phyloP scores from a whole-genome alignment of 1,140 invertebrate species.

The Maniola jurtina region DNA sequence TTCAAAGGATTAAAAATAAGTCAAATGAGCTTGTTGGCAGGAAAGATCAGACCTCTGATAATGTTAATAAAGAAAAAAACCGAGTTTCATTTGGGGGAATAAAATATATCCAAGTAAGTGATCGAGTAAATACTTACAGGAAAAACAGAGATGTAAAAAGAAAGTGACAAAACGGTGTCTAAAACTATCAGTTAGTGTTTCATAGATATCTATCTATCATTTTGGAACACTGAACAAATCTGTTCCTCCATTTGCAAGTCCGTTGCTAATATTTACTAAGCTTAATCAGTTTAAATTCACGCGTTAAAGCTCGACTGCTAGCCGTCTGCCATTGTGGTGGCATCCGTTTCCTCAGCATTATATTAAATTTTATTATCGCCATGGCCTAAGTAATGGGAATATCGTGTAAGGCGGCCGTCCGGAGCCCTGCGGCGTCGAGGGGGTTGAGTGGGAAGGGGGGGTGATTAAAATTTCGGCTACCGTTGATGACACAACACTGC shows the following conservation, averaged over 20 bases:
- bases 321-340: conserved; percentile 55
- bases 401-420: conserved; percentile 77
- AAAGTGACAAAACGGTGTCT: not conserved
- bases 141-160: too few species aligned
- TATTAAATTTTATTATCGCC: conserved; percentile 80
- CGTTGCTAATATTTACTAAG: conserved; percentile 3
- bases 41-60: too few species aligned
- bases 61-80: too few species aligned
- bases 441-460: conserved; percentile 38
- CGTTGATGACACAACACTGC: conserved; percentile 74
- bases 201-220: too few species aligned
- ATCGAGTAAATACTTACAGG: too few species aligned
- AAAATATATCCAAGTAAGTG: too few species aligned
- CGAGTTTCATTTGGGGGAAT: too few species aligned
- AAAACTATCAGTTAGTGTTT: too few species aligned
- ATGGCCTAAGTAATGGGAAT: conserved; percentile 80
- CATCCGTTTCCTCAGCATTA: conserved; percentile 72
- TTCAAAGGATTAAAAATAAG: too few species aligned
- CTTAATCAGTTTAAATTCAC: conserved; percentile 13
- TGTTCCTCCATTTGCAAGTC: not conserved
- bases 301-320: conserved; percentile 39
- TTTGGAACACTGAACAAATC: not conserved
- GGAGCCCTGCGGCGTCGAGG: conserved; percentile 53
- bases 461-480: conserved; percentile 78
- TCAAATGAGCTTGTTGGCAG: too few species aligned